Percentiles rank a stretch among this genome's conserved stretches.
Conservation (phyloP, 2,113 vertebrate species). For the Phrynocephalus versicolor region DNA sequence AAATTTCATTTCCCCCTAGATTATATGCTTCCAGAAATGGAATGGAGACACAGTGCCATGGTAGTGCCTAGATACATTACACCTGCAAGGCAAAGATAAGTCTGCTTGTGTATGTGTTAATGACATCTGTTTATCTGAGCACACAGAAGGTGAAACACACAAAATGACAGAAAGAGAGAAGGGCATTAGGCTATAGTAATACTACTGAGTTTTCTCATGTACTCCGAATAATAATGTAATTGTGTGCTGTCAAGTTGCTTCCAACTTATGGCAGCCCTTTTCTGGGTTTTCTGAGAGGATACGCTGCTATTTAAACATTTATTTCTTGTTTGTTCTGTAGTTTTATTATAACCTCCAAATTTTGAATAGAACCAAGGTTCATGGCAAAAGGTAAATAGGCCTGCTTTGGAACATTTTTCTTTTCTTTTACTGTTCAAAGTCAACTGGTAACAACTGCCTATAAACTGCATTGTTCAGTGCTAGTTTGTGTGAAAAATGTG, state of each 20-base stretch:
- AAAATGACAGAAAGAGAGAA: background rate
- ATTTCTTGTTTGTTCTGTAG: background rate
- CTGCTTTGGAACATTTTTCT: background rate
- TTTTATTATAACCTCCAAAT: constrained; percentile 1
- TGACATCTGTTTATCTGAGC: constrained; percentile 43
- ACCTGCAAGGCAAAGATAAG: constrained; percentile 59
- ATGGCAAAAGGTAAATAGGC: constrained; percentile 7
- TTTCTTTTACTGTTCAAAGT: constrained; percentile 8
- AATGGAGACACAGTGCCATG: constrained; percentile 18
- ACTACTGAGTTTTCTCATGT: accelerated
- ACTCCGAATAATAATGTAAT: background rate
- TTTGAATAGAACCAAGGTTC: background rate
- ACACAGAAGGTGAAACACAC: constrained; percentile 10
- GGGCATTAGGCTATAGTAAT: background rate
- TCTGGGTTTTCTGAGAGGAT: background rate
- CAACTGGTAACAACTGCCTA: background rate
- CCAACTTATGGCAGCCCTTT: no score
- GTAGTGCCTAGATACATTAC: constrained; percentile 25
- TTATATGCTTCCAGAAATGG: constrained; percentile 34
- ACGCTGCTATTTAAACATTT: constrained; percentile 24
- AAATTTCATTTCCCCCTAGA: constrained; percentile 13
- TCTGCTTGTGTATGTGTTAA: background rate
- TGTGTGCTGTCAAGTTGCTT: no score
- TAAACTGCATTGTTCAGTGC: constrained; percentile 1
- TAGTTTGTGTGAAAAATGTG: constrained; percentile 13